Evolutionary conservation across 2,113 vertebrate species (phyloP).

Genomic region (Carlito syrichta): DNA sequence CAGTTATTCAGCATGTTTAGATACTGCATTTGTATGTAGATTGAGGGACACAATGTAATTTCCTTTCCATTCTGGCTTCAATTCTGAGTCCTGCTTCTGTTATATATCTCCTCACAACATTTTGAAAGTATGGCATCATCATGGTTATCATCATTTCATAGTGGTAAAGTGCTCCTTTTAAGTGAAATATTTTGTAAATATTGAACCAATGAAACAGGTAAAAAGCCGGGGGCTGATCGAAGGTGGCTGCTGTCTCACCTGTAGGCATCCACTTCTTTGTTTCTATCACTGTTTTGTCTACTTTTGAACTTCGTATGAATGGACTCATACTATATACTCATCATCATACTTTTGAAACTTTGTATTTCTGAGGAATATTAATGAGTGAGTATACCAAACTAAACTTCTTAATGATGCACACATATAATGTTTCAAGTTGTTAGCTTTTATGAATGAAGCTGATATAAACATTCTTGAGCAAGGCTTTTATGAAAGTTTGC

Average conservation of each 20-base stretch:
- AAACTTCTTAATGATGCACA: neutral
- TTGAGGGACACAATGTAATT: neutral
- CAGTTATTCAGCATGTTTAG: neutral
- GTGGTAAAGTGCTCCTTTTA: neutral
- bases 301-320: neutral
- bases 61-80: neutral
- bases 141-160: neutral
- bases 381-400: neutral
- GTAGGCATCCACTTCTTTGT: neutral
- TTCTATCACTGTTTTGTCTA: neutral
- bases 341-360: neutral
- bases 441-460: neutral
- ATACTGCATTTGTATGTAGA: neutral
- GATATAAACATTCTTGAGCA: neutral
- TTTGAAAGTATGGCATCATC: neutral
- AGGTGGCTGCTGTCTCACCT: neutral
- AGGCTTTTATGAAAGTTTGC: neutral
- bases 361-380: neutral
- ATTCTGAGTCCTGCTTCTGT: neutral
- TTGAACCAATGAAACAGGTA: neutral
- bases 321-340: neutral
- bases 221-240: neutral
- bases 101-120: neutral
- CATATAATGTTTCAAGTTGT: neutral
- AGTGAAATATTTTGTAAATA: neutral